Base-by-base conservation (phyloP, 2,888 invertebrate species). In the Crocallis elinguaria region DNA sequence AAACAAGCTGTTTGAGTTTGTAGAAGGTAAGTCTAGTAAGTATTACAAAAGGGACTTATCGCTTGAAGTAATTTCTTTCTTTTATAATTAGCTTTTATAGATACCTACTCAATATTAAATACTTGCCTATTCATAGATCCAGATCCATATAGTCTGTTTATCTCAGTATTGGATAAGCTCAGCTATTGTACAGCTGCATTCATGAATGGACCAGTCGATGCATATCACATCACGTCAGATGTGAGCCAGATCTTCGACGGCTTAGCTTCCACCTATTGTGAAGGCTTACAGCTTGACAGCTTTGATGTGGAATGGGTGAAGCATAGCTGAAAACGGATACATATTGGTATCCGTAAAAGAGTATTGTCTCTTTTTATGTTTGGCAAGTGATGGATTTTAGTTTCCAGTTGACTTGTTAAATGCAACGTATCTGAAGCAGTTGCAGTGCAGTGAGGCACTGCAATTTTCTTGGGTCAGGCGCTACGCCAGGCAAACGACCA, bases 211-310 rank as follows among this genome's bases (percentile, higher is more conserved):
- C 51, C 36, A 52, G 54, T 43, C 60, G 54, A 54, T 50, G 58
- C 57, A 58, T 60, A 62, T 57, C 60, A 54, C 33, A 43, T 35
- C 49, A 19, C 55, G 55, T 57, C 56, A 56, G 55, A 57, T 53
- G 38, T 49, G 49, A 46, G 61, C 61, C 49, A 59, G 56, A 60
- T 64, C 62, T 62, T 56, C 35, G 48, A 43, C 29, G 46, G 64
- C 49, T 62, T 62, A 60, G 57, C 55, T 51, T 57, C 49, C 17
- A 49, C 50, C 60, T 9, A 62, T 64, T 60, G 62, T 62, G 17
- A 21, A 23, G 39, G 27, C 14, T 42, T 14, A 14, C n/a, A 57
- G 56, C 56, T 58, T 49, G 63, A 58, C 63, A 44, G 58, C 25
- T 11, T 48, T 48, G 60, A 54, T 56, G 32, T 52, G 43, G 38